Base-by-base conservation (phyloP, 1,140 invertebrate genomes). In the Papilio machaon region DNA sequence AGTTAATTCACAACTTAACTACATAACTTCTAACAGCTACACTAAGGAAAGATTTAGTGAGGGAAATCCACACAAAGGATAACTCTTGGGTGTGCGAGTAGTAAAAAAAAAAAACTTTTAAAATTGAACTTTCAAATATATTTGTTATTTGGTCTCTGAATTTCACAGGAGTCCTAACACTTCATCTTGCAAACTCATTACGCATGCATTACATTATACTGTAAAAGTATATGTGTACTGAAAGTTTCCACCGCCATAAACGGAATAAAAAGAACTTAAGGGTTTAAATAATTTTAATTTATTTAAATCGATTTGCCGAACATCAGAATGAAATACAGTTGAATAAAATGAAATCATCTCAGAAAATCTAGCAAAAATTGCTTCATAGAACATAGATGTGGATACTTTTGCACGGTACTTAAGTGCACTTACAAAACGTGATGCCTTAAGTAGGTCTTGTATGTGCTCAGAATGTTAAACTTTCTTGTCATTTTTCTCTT, bases 401-500 rank as follows among this genome's bases (percentile, higher is more conserved):
- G 17, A n/a, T 58, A 58, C 54, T 58, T 58, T n/a, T n/a, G 54
- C 15, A 6, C 15, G 17, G 54, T 64, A 64, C 23, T 64, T 64
- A 9, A 64, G 11, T 30, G 64, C 30, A 35, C 11, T 67, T 15
- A 17, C 19, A 23, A 35, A 67, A 67, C 30, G 64, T 67, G 73
- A 49, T n/a, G 19, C 19, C 47, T 75, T 52, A 75, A 49, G 73
- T 13, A 11, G 38, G n/a, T n/a, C 47, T 75, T 52, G 73, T 75
- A 47, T 23, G 73, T 2, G 73, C 73, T 75, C 15, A 35, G 15
- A 75, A 75, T 19, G 46, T 75, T 46, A 15, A 46, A 73, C 70
- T 19, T 73, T 73, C 70, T 73, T 73, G 38, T n/a, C 70, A n/a
- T 73, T 73, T 73, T 73, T 73, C 0, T 73, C 15, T 46, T 10